A percentile compares a stretch with the other conserved stretches of the same genome.
Evolutionary conservation across 2,113 vertebrate species (phyloP).

Genomic region (Pogonocichla stellata): DNA sequence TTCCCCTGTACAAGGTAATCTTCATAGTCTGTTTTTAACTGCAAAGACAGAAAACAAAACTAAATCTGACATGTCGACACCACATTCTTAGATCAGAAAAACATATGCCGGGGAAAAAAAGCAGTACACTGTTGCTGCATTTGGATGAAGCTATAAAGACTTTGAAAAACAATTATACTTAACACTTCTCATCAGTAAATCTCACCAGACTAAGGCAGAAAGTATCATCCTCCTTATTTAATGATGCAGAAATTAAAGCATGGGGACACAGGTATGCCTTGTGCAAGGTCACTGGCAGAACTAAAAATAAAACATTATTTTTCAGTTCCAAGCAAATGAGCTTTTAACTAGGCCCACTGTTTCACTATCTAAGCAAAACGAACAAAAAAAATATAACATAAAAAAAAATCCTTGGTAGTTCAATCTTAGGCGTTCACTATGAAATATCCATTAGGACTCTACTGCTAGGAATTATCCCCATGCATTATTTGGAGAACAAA

Average conservation of each 20-base stretch:
- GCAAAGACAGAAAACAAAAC: not conserved
- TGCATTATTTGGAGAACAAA: not conserved
- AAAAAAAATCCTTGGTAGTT: not conserved
- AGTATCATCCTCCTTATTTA: conserved; percentile 13
- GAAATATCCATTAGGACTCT: not conserved
- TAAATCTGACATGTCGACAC: not conserved
- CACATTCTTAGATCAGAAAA: not conserved
- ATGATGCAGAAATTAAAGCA: conserved; percentile 39
- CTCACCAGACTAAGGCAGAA: not conserved
- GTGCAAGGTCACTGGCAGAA: conserved; percentile 5
- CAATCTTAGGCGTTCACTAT: not conserved
- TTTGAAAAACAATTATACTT: conserved; percentile 22
- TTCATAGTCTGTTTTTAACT: not conserved
- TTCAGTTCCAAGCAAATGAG: not conserved
- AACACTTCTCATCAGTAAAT: not conserved
- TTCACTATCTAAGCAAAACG: not conserved
- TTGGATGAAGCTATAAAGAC: not conserved
- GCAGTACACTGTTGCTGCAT: not conserved
- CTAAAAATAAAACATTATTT: not conserved
- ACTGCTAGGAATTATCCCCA: not conserved
- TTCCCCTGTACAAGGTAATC: not conserved
- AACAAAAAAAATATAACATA: not conserved
- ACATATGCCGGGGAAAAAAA: not conserved
- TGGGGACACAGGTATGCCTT: not conserved
- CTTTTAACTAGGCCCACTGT: not conserved